phyloP scores from a whole-genome alignment of 2,113 vertebrate species.

The Panthera tigris region DNA sequence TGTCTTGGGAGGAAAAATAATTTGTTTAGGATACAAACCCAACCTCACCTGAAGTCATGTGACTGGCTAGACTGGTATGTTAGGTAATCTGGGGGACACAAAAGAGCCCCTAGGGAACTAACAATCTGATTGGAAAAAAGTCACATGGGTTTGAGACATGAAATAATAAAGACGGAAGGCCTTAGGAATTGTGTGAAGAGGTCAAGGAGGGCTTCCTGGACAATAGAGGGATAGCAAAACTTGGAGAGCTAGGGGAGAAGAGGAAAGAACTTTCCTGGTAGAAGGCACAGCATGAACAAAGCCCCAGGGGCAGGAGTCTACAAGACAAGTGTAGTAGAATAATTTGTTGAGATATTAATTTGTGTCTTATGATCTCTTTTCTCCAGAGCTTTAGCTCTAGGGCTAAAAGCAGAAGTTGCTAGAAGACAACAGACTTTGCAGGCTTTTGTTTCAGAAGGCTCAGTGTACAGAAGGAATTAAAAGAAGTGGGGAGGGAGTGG shows the following conservation, averaged over 20 bases:
- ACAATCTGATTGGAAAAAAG: not conserved
- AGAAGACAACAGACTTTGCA: not conserved
- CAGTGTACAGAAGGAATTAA: not conserved
- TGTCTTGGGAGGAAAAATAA: not conserved
- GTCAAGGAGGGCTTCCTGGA: not conserved
- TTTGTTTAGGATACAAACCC: slow-evolving; percentile 35
- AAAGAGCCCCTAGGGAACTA: not conserved
- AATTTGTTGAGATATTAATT: slow-evolving; percentile 3
- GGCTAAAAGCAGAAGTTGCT: not conserved
- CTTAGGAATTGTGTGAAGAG: not conserved
- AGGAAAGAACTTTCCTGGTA: not conserved
- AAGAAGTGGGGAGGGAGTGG: not conserved
- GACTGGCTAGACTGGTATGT: not conserved
- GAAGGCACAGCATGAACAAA: not conserved
- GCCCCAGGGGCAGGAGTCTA: not conserved
- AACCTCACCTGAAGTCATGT: not conserved
- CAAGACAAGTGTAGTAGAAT: not conserved
- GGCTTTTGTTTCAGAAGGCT: slow-evolving; percentile 20
- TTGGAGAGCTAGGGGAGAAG: not conserved
- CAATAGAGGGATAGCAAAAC: fast-evolving
- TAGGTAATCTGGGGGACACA: not conserved
- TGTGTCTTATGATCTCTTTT: slow-evolving; percentile 11
- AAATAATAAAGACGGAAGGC: not conserved
- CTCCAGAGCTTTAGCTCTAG: not conserved
- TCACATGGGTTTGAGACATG: not conserved